Base-by-base conservation (phyloP, 2,888 invertebrate species). In the Lithodes maja region DNA sequence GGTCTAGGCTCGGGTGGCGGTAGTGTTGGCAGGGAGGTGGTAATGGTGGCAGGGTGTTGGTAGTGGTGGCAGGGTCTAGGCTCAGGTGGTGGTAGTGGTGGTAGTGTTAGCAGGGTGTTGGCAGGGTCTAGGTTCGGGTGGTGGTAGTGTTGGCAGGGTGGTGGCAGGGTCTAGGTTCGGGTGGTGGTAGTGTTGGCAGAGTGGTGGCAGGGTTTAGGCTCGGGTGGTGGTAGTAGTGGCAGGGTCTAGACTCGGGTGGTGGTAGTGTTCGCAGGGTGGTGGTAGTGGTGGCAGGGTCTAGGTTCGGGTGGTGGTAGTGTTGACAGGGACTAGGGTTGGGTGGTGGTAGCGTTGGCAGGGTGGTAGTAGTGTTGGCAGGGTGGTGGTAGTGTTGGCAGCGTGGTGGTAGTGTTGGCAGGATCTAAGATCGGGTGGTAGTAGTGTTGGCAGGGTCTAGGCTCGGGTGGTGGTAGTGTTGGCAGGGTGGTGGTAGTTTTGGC, bases 201-300 rank as follows among this genome's bases (percentile, higher is more conserved):
- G 52, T 49, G 69, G 81, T 53, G 33, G 54, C 53, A 5, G 61
- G 83, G 53, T 15, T 12, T 52, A 54, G 71, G 74, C 2, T 7
- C 33, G 33, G 33, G 33, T 33, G 33, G 33, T 33, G 33, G 0
- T 33, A 33, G 33, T 33, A 71, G 81, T 53, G 33, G 54, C 53
- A 5, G 61, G 83, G 53, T 15, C 17, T 52, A 54, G 71, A 54
- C 2, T 7, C 33, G 33, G 33, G 33, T 33, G 33, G 33, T 33
- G 33, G 0, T 33, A 33, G 33, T 33, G 33, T 33, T 33, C 0
- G 33, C 33, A 33, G 33, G 61, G 78, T 79, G 85, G 79, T 61
- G n/a, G 85, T 12, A 68, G 78, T 79, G 85, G 79, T 61, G n/a
- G 85, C 17, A 68, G 55, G 79, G n/a, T 83, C n/a, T 61, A 74